A percentile compares a stretch with the other conserved stretches of the same genome.
These are phyloP conservation scores for Myxocyprinus asiaticus DNA, from an alignment of 2,113 vertebrate genomes.

Conservation along the genomic window DNA sequence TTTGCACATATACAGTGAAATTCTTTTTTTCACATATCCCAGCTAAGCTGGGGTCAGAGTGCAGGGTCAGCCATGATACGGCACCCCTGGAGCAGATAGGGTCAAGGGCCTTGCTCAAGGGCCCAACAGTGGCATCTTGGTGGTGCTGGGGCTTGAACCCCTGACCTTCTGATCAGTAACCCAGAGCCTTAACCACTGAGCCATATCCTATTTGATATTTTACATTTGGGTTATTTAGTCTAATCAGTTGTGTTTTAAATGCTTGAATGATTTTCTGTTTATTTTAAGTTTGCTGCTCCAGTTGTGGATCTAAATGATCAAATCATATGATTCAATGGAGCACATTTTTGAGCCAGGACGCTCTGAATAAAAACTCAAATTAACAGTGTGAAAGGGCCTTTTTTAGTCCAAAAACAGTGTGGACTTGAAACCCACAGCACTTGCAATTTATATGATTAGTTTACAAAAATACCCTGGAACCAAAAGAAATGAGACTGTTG, in stretches of 20 bases:
- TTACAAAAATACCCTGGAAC: no score
- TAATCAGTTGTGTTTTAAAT: background rate
- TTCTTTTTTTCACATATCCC: no score
- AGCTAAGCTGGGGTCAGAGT: no score
- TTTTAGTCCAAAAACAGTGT: background rate
- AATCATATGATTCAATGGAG: slow-evolving; percentile 27
- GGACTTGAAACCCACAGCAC: background rate
- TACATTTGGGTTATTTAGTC: background rate
- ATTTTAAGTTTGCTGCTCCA: background rate
- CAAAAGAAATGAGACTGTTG: background rate
- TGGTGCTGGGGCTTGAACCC: no score
- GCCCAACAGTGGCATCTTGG: no score
- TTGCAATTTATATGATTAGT: no score
- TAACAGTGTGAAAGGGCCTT: background rate
- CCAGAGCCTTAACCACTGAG: no score
- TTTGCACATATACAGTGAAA: no score
- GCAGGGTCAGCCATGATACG: no score
- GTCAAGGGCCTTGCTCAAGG: no score
- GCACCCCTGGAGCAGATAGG: no score
- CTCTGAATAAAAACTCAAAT: slow-evolving; percentile 20
- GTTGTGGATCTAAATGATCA: slow-evolving; percentile 5
- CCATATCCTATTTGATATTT: background rate
- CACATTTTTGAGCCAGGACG: slow-evolving; percentile 7
- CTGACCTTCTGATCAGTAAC: no score
- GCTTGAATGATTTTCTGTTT: background rate